Conservation (phyloP, 2,797 vertebrate genomes). For the Echiichthys vipera region DNA sequence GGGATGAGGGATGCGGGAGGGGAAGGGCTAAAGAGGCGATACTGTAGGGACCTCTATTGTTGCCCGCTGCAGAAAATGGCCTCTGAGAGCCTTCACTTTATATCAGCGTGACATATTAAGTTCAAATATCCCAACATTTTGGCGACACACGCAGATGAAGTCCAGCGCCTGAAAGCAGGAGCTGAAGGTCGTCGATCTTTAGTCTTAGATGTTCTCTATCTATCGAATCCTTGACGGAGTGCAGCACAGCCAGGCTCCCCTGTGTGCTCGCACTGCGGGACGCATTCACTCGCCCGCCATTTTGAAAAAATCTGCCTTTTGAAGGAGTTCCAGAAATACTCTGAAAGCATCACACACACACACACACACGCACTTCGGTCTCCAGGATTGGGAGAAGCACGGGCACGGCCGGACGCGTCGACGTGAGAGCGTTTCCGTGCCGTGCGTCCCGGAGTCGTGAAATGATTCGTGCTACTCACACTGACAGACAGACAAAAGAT, state of each 20-base stretch:
- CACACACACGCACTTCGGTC: background rate
- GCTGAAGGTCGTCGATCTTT: constrained; percentile 11
- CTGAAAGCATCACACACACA: constrained; percentile 8
- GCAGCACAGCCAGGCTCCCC: constrained; percentile 30
- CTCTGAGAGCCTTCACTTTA: constrained; percentile 34
- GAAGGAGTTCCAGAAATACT: constrained; percentile 52
- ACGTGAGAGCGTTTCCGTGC: background rate
- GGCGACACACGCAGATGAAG: background rate
- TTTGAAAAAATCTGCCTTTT: constrained; percentile 62
- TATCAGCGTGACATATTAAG: constrained; percentile 26
- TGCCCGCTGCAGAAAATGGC: constrained; percentile 50
- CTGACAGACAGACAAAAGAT: constrained; percentile 32
- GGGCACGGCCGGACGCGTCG: background rate
- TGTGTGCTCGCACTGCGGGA: constrained; percentile 7
- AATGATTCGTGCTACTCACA: constrained; percentile 2
- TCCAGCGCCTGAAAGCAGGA: constrained; percentile 12
- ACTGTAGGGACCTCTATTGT: constrained; percentile 64
- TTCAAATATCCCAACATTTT: constrained; percentile 28
- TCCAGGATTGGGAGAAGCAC: background rate
- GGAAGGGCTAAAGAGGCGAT: constrained; percentile 65
- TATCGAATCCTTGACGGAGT: constrained; percentile 6
- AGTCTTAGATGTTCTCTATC: background rate
- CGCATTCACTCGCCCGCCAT: constrained; percentile 43
- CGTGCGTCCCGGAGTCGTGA: background rate
- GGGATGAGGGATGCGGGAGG: constrained; percentile 70